Base-by-base conservation (phyloP, 2,888 invertebrate species). In the Drosophila antonietae region DNA sequence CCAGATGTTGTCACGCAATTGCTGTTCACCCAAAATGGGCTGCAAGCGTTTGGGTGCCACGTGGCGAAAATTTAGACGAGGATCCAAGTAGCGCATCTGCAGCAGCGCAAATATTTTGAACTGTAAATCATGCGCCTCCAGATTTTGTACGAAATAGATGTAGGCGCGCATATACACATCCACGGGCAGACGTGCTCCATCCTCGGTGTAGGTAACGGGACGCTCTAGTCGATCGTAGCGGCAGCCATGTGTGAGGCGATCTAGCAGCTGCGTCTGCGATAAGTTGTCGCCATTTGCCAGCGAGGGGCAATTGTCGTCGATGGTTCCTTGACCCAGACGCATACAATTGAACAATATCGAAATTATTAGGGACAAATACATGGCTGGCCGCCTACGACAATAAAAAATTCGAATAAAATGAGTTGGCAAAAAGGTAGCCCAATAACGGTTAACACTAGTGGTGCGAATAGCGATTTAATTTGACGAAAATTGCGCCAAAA, bases 51-150 rank as follows among this genome's bases (percentile, higher is more conserved):
- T 94, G 1, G 96, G 96, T 0, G 96, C 95, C 62, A 95, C 94
- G 28, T 95, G 93, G 5, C 94, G 93, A 90, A 96, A 97, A 2
- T 94, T 95, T 12, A 97, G 92, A 12, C 97, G 94, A 0, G 94
- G 94, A 91, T 97, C 97, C 18, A 94, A 93, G 94, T 96, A 97
- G 20, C 96, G 94, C 75, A 97, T 94, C 93, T 97, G 96, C 2
- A 97, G 94, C 68, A 97, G 94, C 83, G 97, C 95, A 90, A 97
- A 96, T 37, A 97, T 95, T 91, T 97, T 96, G 91, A 97, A 97
- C 93, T 97, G 96, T 95, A 97, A 93, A 91, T 96, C 96, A 89
- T 96, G 96, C 0, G 96, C 96, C 92, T 96, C 97, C 43, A 96
- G 95, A 8, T 97, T 96, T 90, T 97, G 97, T 88, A 97, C 95